Conservation (phyloP, 2,113 vertebrate species). For the Sialia sialis region DNA sequence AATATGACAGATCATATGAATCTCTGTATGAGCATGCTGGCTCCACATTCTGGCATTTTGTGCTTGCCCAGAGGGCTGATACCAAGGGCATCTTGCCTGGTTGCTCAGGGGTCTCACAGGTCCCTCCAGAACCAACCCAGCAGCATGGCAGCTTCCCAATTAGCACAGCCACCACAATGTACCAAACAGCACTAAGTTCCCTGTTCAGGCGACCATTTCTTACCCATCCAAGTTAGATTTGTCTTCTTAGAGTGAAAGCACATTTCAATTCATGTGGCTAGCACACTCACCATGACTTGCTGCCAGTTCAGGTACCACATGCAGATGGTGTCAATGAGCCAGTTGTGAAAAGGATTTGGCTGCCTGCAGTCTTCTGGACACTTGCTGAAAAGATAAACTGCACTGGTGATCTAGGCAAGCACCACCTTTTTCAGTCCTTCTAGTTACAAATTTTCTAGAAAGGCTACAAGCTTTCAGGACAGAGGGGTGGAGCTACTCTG, state of each 20-base stretch:
- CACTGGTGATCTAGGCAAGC: background rate
- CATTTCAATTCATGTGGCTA: background rate
- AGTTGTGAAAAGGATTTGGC: background rate
- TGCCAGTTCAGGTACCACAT: background rate
- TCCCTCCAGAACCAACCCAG: background rate
- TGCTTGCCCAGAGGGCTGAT: background rate
- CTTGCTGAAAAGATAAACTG: background rate
- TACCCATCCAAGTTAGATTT: background rate
- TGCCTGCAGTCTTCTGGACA: background rate
- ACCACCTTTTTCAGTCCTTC: background rate
- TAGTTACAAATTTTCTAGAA: background rate
- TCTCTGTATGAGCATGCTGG: background rate
- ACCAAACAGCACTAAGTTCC: accelerated
- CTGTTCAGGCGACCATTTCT: background rate
- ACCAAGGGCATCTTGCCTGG: background rate
- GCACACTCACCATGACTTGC: background rate
- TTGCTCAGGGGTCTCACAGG: background rate
- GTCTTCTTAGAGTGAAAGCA: background rate
- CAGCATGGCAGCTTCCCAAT: background rate
- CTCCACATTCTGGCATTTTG: background rate
- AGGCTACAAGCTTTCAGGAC: background rate
- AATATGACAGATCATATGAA: background rate
- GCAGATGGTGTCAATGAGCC: background rate
- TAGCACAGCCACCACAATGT: background rate
- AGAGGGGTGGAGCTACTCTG: background rate